These are phyloP conservation scores for Falco rusticolus DNA, from an alignment of 2,797 vertebrate species.

Conservation along the genomic window DNA sequence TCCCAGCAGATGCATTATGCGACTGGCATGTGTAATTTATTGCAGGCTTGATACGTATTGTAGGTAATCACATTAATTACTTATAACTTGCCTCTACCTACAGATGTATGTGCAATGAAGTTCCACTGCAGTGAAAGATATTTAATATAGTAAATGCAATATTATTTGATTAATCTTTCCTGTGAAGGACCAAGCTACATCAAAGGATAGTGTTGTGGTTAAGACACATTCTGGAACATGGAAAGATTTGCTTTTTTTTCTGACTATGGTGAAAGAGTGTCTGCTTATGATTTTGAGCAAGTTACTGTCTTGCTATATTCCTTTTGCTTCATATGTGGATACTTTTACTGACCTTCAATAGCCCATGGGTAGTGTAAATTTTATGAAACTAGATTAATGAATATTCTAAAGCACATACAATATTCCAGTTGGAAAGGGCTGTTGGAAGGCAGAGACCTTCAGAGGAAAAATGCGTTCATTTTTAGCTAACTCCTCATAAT, in stretches of 20 bases:
- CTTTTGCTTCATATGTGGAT: neutral
- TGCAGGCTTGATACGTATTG: constrained; percentile 20
- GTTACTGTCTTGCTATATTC: neutral
- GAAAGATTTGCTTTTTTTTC: neutral
- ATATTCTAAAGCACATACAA: neutral
- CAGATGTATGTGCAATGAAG: constrained; percentile 14
- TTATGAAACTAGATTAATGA: neutral
- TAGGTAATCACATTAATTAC: constrained; percentile 61
- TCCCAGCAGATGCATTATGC: constrained; percentile 18
- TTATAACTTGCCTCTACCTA: constrained; percentile 39
- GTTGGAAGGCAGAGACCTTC: neutral
- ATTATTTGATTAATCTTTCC: constrained; percentile 25
- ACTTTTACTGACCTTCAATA: neutral
- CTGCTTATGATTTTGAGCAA: neutral
- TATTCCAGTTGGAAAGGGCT: neutral
- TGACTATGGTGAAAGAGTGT: neutral
- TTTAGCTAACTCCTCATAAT: neutral
- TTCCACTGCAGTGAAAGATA: constrained; percentile 30
- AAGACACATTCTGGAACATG: neutral
- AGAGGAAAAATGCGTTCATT: neutral
- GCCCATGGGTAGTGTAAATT: neutral
- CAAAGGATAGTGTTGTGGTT: neutral
- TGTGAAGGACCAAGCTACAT: neutral
- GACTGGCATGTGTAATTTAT: constrained; percentile 50
- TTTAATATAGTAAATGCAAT: neutral